Evolutionary conservation across 2,113 vertebrate species (phyloP).

Genomic region (Cisticola juncidis): DNA sequence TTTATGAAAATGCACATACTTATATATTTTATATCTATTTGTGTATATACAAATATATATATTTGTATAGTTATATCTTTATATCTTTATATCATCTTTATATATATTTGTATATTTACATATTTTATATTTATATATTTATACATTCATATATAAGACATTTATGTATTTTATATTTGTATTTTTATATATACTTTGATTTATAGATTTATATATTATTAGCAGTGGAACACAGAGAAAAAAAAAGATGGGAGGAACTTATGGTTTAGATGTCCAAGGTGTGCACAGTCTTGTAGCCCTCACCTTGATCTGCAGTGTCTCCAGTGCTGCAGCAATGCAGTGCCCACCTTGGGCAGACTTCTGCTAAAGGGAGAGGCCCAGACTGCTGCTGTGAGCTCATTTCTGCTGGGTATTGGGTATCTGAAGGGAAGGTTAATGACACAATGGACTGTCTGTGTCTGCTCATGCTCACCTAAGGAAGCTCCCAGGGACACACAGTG

Average conservation of each 20-base stretch:
- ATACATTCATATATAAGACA: no score
- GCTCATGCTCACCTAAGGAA: fast-evolving
- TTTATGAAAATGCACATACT: background rate
- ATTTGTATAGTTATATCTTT: background rate
- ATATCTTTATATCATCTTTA: no score
- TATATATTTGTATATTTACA: background rate
- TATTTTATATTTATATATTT: background rate
- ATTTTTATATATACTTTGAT: background rate
- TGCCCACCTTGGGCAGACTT: no score
- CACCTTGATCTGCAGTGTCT: background rate
- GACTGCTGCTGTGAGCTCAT: background rate
- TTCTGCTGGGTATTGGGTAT: background rate
- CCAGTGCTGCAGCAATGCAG: background rate
- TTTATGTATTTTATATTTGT: no score
- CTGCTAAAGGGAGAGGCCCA: background rate
- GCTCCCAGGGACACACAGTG: background rate
- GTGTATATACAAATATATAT: no score
- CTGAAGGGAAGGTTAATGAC: background rate
- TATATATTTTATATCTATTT: background rate
- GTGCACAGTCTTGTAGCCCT: background rate
- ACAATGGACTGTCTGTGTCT: fast-evolving
- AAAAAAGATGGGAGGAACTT: fast-evolving
- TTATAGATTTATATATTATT: background rate
- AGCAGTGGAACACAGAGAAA: background rate
- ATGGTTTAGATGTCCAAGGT: background rate